Percentiles rank a stretch among this genome's conserved stretches.
Evolutionary conservation across 2,113 vertebrate species (phyloP).

Genomic region (Andinoacara biseriatus): DNA sequence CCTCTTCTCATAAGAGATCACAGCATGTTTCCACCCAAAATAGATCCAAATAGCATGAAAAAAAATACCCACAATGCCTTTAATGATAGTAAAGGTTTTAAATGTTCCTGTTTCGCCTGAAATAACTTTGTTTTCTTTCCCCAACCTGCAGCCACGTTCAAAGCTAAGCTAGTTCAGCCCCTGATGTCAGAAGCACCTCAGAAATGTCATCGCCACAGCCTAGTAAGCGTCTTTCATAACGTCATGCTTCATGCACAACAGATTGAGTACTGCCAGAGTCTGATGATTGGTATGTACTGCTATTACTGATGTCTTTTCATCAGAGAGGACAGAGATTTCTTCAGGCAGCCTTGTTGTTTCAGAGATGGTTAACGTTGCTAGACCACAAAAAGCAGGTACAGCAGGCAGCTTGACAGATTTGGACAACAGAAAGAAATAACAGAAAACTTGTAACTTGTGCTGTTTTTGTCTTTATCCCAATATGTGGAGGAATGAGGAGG

Average conservation of each 20-base stretch:
- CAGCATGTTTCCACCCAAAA: not conserved
- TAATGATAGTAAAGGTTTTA: not conserved
- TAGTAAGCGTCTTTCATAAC: constrained; percentile 14
- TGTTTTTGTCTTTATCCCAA: not conserved
- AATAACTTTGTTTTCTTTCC: not conserved
- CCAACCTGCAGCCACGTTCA: not conserved
- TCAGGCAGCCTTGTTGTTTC: not conserved
- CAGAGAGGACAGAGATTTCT: not conserved
- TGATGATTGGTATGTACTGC: not conserved
- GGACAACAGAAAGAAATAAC: not conserved
- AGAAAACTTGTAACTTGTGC: not conserved
- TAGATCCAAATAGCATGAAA: not conserved
- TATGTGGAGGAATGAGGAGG: constrained; percentile 32
- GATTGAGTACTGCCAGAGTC: not conserved
- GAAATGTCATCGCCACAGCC: constrained; percentile 26
- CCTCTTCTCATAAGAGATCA: not conserved
- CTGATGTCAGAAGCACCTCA: not conserved
- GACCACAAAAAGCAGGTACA: constrained; percentile 40
- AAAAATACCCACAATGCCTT: not conserved
- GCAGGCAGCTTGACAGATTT: not conserved
- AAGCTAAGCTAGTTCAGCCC: not conserved
- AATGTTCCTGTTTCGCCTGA: not conserved
- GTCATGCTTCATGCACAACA: not conserved
- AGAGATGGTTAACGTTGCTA: not conserved
- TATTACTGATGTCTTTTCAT: not conserved